A percentile compares a stretch with the other conserved stretches of the same genome.
Conservation (phyloP, 2,888 invertebrate species). For the Eupsilia transversa region DNA sequence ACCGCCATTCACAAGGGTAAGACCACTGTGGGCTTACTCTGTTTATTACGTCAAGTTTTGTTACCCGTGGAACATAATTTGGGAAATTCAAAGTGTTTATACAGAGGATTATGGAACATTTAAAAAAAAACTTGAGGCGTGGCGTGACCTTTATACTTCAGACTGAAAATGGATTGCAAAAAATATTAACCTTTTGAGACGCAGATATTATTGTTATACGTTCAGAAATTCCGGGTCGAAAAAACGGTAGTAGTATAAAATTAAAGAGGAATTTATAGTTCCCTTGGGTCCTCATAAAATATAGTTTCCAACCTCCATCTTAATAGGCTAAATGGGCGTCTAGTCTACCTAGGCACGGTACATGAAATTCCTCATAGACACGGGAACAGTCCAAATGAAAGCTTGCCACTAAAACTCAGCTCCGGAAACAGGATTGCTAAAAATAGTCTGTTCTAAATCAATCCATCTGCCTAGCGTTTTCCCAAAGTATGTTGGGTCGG, state of each 20-base stretch:
- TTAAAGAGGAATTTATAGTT: not conserved
- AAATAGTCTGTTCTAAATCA: not conserved
- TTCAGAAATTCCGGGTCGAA: not conserved
- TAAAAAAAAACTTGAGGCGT: too few relatives aligned
- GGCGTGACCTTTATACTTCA: too few relatives aligned
- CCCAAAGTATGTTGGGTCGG: not conserved
- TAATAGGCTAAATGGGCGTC: not conserved
- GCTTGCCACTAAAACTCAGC: not conserved
- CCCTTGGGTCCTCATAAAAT: constrained; percentile 14
- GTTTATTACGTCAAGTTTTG: constrained; percentile 59
- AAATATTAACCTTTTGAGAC: not conserved
- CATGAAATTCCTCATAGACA: not conserved
- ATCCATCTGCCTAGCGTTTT: not conserved
- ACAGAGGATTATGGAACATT: not conserved
- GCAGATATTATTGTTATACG: not conserved
- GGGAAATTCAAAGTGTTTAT: constrained; percentile 22
- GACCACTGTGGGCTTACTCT: constrained; percentile 36
- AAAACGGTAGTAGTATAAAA: not conserved
- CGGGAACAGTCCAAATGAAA: not conserved
- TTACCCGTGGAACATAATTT: constrained; percentile 43
- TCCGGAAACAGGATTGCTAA: not conserved
- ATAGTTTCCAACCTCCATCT: not conserved
- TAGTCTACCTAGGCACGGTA: not conserved
- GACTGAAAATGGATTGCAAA: not conserved
- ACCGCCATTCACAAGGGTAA: constrained; percentile 53